phyloP scores from a whole-genome alignment of 2,113 vertebrate genomes.

The Mus pahari region DNA sequence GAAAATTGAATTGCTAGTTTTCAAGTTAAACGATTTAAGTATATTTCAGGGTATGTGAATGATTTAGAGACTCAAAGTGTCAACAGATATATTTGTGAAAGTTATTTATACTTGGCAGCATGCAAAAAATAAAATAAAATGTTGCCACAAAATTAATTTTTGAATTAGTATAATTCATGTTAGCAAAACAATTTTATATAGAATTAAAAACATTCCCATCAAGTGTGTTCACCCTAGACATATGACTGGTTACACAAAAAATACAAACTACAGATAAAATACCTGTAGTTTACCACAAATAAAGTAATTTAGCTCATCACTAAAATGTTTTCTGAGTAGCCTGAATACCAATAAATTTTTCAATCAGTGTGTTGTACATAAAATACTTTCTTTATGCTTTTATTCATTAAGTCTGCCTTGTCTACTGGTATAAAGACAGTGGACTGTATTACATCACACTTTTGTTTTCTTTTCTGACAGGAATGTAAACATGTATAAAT shows the following conservation, averaged over 20 bases:
- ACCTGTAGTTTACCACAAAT: not conserved
- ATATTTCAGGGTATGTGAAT: not conserved
- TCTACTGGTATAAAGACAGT: not conserved
- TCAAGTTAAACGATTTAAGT: not conserved
- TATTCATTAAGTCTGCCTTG: not conserved
- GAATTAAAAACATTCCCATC: not conserved
- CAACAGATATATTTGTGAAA: not conserved
- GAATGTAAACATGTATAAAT: conserved; percentile 56
- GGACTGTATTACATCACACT: not conserved
- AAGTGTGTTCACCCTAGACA: not conserved
- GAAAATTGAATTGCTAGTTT: not conserved
- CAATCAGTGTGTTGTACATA: not conserved
- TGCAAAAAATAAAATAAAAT: not conserved
- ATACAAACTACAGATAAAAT: not conserved
- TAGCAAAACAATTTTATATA: not conserved
- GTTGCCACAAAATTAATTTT: conserved; percentile 31
- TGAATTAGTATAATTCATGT: not conserved
- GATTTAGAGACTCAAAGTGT: not conserved
- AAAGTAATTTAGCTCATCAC: not conserved
- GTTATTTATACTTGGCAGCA: not conserved
- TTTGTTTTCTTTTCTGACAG: conserved; percentile 47
- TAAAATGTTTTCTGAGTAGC: not conserved
- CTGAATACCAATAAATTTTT: not conserved
- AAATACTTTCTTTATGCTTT: not conserved
- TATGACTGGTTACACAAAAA: not conserved